Evolutionary conservation across 2,113 vertebrate species (phyloP).

Genomic region (Nothocercus nigrocapillus): DNA sequence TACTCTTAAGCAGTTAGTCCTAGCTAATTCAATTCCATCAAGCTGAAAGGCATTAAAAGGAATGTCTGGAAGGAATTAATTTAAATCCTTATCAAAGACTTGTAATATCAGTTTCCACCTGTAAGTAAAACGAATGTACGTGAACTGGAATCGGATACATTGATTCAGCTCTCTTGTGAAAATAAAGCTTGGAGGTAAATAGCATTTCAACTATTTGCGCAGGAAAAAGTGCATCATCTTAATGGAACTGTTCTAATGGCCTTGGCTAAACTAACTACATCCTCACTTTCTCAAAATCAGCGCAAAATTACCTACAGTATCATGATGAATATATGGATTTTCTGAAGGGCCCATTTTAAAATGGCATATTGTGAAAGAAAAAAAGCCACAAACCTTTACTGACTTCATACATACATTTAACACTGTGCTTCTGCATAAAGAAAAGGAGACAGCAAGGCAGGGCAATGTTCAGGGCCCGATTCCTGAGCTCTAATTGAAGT

Average conservation of each 20-base stretch:
- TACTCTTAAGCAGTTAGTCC: neutral
- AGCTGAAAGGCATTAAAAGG: conserved; percentile 15
- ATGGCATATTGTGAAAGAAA: neutral
- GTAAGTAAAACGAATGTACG: conserved; percentile 20
- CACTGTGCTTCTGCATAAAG: neutral
- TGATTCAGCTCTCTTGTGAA: neutral
- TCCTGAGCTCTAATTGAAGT: neutral
- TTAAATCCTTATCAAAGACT: conserved; percentile 32
- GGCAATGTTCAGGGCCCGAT: neutral
- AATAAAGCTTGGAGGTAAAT: neutral
- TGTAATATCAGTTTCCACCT: neutral
- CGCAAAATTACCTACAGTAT: neutral
- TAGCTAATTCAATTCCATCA: conserved; percentile 40
- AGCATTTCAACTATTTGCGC: neutral
- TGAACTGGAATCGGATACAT: conserved; percentile 16
- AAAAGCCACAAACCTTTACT: neutral
- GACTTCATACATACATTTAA: neutral
- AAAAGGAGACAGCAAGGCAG: neutral
- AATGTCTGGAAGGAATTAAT: conserved; percentile 25
- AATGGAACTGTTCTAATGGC: neutral
- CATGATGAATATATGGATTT: neutral
- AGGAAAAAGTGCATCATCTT: neutral
- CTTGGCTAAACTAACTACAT: neutral
- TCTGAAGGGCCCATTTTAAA: neutral
- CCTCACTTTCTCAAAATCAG: neutral